Evolutionary conservation across 2,888 invertebrate genomes (phyloP).

Genomic region (Graphium colonna): DNA sequence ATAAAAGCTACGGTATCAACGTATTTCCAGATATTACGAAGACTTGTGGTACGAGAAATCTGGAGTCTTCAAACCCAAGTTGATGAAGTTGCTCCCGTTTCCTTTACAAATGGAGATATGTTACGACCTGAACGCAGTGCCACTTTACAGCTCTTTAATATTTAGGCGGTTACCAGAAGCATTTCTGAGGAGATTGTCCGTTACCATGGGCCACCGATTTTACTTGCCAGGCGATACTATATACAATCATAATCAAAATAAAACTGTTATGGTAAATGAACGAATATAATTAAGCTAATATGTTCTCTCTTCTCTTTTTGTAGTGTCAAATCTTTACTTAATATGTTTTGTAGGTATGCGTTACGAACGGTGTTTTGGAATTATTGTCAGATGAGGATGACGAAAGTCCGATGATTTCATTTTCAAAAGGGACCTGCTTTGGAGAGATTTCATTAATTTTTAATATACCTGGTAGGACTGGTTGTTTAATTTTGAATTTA

Average conservation of each 20-base stretch:
- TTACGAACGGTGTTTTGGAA: constrained; percentile 71
- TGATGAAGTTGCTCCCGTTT: constrained; percentile 62
- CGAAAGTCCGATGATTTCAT: constrained; percentile 76
- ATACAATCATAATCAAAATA: constrained; percentile 71
- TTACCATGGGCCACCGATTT: constrained; percentile 75
- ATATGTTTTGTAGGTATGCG: constrained; percentile 67
- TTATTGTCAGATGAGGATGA: constrained; percentile 76
- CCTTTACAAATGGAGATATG: constrained; percentile 75
- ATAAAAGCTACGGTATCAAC: not conserved
- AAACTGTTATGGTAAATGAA: constrained; percentile 70
- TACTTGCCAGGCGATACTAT: constrained; percentile 75
- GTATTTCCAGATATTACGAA: constrained; percentile 63
- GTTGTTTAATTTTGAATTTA: too few species aligned
- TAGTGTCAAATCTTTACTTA: too few species aligned
- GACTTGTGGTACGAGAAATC: constrained; percentile 77
- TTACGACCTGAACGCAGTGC: constrained; percentile 73
- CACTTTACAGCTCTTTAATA: constrained; percentile 71
- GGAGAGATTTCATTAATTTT: constrained; percentile 75
- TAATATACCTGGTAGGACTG: constrained; percentile 68
- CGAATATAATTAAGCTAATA: not conserved
- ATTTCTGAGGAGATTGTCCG: constrained; percentile 71
- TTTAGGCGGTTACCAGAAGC: constrained; percentile 75
- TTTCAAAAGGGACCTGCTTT: constrained; percentile 72
- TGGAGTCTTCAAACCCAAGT: constrained; percentile 67
- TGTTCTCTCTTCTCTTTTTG: too few species aligned